Conservation (phyloP, 1,140 invertebrate species). For the Drosophila setifemur region DNA sequence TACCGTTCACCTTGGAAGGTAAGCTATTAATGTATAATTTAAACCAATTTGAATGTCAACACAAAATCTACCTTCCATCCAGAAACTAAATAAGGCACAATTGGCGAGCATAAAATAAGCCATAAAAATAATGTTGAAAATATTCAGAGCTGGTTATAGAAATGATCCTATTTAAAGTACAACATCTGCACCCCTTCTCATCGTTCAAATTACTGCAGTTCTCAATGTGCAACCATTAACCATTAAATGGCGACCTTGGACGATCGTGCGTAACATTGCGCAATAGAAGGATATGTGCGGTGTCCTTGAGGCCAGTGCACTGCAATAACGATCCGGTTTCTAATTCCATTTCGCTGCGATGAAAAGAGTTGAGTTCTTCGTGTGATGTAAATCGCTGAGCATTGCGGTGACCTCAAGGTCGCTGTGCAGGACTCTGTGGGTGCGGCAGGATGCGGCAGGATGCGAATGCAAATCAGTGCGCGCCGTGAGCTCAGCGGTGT, state of each 20-base stretch:
- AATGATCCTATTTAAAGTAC: too few species aligned
- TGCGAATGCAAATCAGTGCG: constrained; percentile 69
- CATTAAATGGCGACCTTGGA: constrained; percentile 26
- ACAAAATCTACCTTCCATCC: too few species aligned
- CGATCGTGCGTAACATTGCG: constrained; percentile 42
- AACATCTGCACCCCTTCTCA: neutral
- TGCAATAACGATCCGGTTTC: constrained; percentile 30
- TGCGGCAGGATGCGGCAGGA: constrained; percentile 14
- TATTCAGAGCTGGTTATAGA: too few species aligned
- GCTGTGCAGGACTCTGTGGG: constrained; percentile 1
- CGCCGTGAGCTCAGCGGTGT: constrained; percentile 32
- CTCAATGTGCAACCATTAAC: constrained; percentile 5
- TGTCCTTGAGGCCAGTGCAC: constrained; percentile 50
- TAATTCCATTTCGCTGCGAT: constrained; percentile 49
- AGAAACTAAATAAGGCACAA: too few species aligned
- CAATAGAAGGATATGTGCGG: constrained; percentile 4
- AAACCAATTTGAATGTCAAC: too few species aligned
- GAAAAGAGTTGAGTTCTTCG: constrained; percentile 60
- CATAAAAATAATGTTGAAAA: neutral
- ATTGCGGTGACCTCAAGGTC: constrained; percentile 48
- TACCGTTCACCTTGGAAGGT: too few species aligned
- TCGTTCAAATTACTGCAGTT: neutral
- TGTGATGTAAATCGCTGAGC: neutral
- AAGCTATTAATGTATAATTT: too few species aligned
- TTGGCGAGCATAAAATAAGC: neutral